phyloP scores from a whole-genome alignment of 2,888 invertebrate species.

The Bombyx huttoni region DNA sequence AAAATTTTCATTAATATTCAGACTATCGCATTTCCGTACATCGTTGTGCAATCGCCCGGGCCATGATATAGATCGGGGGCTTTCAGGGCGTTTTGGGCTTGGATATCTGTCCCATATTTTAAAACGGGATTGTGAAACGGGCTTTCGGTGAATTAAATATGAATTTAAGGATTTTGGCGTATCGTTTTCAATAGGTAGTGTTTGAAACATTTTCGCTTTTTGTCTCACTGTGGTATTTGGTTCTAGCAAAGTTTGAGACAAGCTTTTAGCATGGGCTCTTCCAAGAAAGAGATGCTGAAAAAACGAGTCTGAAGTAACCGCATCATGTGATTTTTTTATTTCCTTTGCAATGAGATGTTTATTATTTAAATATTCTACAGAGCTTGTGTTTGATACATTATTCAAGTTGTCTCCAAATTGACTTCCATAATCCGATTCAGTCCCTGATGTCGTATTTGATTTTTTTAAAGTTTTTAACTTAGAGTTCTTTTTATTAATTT shows the following conservation, averaged over 20 bases:
- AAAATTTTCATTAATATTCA: constrained; percentile 48
- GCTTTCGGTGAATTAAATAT: constrained; percentile 78
- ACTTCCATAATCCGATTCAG: constrained; percentile 34
- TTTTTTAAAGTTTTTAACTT: constrained; percentile 30
- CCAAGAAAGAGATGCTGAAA: constrained; percentile 80
- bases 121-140: constrained; percentile 81
- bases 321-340: constrained; percentile 71
- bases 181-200: constrained; percentile 47
- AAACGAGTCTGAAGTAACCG: constrained; percentile 75
- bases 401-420: constrained; percentile 59
- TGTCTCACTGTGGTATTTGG: constrained; percentile 76
- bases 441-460: constrained; percentile 16
- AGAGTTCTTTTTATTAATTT: constrained; percentile 25
- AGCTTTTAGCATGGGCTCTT: constrained; percentile 32
- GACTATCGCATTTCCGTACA: constrained; percentile 60
- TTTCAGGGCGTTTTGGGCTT: constrained; percentile 63
- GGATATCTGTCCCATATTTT: constrained; percentile 74
- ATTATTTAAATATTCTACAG: constrained; percentile 27
- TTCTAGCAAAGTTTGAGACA: constrained; percentile 29
- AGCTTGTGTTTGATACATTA: constrained; percentile 35
- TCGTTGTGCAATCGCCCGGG: constrained; percentile 70
- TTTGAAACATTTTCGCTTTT: constrained; percentile 79
- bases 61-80: constrained; percentile 74
- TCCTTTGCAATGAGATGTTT: constrained; percentile 45
- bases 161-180: constrained; percentile 76